A percentile compares a stretch with the other conserved stretches of the same genome.
phyloP scores from a whole-genome alignment of 1,140 invertebrate species.

The Drosophila funebris region DNA sequence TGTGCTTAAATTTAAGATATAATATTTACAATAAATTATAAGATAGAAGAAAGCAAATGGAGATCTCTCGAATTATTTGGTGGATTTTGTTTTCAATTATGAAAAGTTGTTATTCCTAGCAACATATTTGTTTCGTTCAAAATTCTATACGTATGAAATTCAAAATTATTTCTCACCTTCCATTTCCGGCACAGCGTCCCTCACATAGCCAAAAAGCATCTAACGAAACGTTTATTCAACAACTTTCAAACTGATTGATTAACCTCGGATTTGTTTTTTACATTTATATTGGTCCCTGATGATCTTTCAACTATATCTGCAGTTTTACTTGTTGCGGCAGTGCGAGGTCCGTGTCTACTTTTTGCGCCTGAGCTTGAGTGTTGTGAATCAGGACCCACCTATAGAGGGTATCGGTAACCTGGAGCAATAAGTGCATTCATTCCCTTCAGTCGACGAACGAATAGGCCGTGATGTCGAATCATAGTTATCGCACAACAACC shows the following conservation, averaged over 20 bases:
- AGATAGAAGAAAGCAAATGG: neutral
- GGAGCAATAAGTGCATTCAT: neutral
- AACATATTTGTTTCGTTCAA: constrained; percentile 42
- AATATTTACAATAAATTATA: neutral
- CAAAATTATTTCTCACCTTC: constrained; percentile 55
- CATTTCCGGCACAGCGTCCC: constrained; percentile 24
- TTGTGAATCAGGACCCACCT: constrained; percentile 48
- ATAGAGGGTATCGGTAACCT: constrained; percentile 14
- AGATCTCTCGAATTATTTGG: neutral
- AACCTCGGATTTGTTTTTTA: neutral
- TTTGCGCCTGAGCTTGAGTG: constrained; percentile 45
- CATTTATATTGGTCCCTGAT: constrained; percentile 22
- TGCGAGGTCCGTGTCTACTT: constrained; percentile 51
- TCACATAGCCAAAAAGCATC: constrained; percentile 14
- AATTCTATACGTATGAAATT: constrained; percentile 59
- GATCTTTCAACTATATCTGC: constrained; percentile 56
- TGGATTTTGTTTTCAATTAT: constrained; percentile 7
- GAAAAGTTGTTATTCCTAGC: neutral
- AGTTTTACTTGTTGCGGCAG: constrained; percentile 58
- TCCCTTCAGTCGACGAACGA: neutral
- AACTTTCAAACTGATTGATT: constrained; percentile 5
- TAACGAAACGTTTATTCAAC: neutral
- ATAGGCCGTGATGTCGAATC: constrained; percentile 33
- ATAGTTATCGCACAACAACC: constrained; percentile 11
- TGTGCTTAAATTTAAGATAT: constrained; percentile 36